These are phyloP conservation scores for Montipora cactus DNA, from an alignment of 64 coral and sea anemone species.

Conservation along the genomic window DNA sequence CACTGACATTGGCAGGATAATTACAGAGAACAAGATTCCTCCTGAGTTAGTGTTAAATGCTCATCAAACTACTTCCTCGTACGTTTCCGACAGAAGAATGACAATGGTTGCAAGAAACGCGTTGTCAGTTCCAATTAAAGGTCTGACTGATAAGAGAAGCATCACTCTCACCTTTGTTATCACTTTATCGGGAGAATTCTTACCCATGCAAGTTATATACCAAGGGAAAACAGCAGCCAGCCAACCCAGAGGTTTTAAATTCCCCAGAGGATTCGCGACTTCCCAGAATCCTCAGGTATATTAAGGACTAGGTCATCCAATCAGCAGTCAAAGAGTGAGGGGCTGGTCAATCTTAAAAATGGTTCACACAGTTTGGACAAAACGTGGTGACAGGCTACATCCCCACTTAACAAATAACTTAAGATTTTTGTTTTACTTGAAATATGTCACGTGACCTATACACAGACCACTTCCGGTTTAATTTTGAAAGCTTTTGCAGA, in stretches of 20 bases:
- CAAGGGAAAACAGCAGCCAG: not conserved
- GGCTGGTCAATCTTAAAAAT: no score
- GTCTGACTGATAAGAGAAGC: conserved; percentile 44
- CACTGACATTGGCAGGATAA: not conserved
- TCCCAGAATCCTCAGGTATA: not conserved
- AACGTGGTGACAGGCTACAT: no score
- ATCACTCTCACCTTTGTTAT: conserved; percentile 52
- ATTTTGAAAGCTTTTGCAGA: no score
- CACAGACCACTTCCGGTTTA: no score
- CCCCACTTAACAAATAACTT: no score
- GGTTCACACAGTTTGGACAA: no score
- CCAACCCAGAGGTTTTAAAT: not conserved
- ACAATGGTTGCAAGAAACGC: conserved; percentile 11
- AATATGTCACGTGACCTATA: no score
- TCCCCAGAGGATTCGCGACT: not conserved
- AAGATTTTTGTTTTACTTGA: no score
- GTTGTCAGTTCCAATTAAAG: conserved; percentile 38
- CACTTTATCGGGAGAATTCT: not conserved
- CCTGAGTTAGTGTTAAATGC: not conserved
- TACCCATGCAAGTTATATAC: not conserved
- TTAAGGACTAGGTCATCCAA: no score
- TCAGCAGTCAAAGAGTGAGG: no score
- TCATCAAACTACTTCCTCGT: not conserved
- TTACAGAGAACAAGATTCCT: not conserved
- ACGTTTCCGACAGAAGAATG: not conserved